phyloP scores from a whole-genome alignment of 2,113 vertebrate genomes.

The Odontesthes bonariensis region DNA sequence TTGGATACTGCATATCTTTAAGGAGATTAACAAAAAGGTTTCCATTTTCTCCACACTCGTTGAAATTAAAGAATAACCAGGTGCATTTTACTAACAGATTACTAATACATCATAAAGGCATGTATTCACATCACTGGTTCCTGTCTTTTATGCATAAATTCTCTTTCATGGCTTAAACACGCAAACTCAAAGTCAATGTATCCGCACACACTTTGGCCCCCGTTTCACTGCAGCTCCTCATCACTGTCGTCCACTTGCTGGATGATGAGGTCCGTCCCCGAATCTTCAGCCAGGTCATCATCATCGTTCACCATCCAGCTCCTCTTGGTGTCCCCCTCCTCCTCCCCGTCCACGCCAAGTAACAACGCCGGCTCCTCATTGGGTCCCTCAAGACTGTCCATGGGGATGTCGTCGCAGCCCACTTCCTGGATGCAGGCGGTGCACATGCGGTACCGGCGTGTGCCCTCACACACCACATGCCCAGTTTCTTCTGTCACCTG shows the following conservation, averaged over 20 bases:
- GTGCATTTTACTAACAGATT: slow-evolving; percentile 41
- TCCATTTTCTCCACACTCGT: slow-evolving; percentile 28
- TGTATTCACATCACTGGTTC: slow-evolving; percentile 55
- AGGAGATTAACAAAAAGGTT: slow-evolving; percentile 51
- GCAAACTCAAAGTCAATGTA: background rate
- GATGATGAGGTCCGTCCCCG: slow-evolving; percentile 92
- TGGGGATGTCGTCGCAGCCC: slow-evolving; percentile 88
- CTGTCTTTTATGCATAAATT: slow-evolving; percentile 50
- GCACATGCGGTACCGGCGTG: slow-evolving; percentile 92
- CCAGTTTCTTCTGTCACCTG: slow-evolving; percentile 94
- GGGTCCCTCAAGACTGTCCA: slow-evolving; percentile 84
- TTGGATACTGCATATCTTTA: slow-evolving; percentile 69
- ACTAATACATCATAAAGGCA: slow-evolving; percentile 44
- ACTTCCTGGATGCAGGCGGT: slow-evolving; percentile 91
- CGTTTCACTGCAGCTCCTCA: slow-evolving; percentile 88
- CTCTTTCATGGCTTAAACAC: slow-evolving; percentile 60
- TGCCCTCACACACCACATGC: slow-evolving; percentile 95
- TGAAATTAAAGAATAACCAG: slow-evolving; percentile 38
- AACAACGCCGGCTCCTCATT: slow-evolving; percentile 78
- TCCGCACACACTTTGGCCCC: slow-evolving; percentile 47
- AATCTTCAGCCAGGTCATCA: slow-evolving; percentile 93
- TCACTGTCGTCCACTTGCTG: slow-evolving; percentile 97
- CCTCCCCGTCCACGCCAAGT: slow-evolving; percentile 88
- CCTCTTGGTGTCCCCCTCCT: slow-evolving; percentile 86
- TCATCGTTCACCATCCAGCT: slow-evolving; percentile 86